Base-by-base conservation (phyloP, 2,797 vertebrate species). In the Epinephelus coioides region DNA sequence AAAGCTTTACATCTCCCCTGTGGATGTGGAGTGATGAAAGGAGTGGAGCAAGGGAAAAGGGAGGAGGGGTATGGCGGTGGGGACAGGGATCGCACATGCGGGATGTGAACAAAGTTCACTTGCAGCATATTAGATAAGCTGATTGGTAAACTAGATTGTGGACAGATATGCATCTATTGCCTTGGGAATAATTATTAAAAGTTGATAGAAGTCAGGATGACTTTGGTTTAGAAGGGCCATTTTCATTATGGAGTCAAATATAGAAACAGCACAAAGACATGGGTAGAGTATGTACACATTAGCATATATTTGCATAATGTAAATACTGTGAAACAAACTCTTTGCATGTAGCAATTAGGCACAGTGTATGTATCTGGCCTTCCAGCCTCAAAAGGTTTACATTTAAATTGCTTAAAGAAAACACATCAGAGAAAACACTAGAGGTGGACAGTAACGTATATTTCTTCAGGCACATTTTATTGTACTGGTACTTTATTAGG, bases 1-100 rank as follows among this genome's bases (percentile, higher is more conserved):
- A 92, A 88, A 85, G 91, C 87, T 92, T 92, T 83, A 91, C 81
- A 76, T 91, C 72, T 87, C 88, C 84, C 88, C 82, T 81, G 81
- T 86, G 88, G 87, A 92, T 84, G 83, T 89, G 75, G 72, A 81
- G 86, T 83, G 88, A 90, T 88, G 85, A 89, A 84, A 90, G 89
- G 78, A 88, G 53, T 77, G 75, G 69, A 78, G 76, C 56, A 64
- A 79, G 66, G 68, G 70, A 71, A 47, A 68, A 55, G 59, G 64
- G 72, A 54, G 73, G 82, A 69, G 34, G 69, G 77, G 17, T 57
- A 47, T 47, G 57, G 77, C 43, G 46, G 74, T 55, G 72, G 84
- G 73, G 84, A 87, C 81, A 81, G 66, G 75, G 77, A 84, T 69
- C 83, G 61, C 90, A 89, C 70, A 85, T 82, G 71, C 57, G 60